Conservation (phyloP, 2,113 vertebrate species). For the Eubucco bourcierii region DNA sequence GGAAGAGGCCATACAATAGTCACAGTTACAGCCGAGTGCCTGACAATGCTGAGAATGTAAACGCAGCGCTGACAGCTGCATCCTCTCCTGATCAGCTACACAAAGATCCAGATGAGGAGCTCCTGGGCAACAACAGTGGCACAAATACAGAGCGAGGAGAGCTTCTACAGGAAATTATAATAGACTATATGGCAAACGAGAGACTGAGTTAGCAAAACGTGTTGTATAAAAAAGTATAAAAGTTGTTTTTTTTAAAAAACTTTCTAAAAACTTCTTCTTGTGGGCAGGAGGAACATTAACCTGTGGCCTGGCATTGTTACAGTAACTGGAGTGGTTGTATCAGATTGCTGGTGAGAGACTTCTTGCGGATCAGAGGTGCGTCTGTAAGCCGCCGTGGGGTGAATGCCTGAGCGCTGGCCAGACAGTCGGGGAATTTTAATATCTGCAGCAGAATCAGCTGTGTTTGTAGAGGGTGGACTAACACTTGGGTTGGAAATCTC, state of each 20-base stretch:
- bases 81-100: neutral
- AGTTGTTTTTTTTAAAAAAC: constrained; percentile 57
- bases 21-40: neutral
- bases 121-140: neutral
- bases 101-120: neutral
- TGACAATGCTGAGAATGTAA: neutral
- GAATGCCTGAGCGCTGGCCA: constrained; percentile 7
- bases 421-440: constrained; percentile 18
- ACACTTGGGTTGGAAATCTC: neutral
- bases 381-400: neutral
- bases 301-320: neutral
- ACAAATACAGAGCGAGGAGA: neutral
- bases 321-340: neutral
- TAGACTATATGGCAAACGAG: neutral
- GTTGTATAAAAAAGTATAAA: constrained; percentile 75
- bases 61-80: constrained; percentile 9
- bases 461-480: constrained; percentile 11
- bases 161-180: neutral
- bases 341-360: constrained; percentile 5
- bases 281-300: neutral
- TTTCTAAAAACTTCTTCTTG: constrained; percentile 30
- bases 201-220: constrained; percentile 70
- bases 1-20: neutral
- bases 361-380: neutral
- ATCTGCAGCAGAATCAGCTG: constrained; percentile 9